These are phyloP conservation scores for Thymallus thymallus DNA, from an alignment of 2,113 vertebrate species.

Conservation along the genomic window DNA sequence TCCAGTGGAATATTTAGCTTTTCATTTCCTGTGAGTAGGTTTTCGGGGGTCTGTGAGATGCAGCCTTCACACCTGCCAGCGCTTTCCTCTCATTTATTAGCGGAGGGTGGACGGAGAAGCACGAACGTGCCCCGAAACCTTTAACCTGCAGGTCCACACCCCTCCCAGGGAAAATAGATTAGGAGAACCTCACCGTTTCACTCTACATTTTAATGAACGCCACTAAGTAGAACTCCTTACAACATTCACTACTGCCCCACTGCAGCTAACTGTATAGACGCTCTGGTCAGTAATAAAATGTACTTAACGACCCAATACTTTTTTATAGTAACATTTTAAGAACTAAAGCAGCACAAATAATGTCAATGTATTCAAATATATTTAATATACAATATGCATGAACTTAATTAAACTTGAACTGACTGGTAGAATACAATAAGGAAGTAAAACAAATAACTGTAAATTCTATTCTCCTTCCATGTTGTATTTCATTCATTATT, in stretches of 20 bases:
- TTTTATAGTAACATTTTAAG: no score
- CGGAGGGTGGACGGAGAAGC: slow-evolving; percentile 35
- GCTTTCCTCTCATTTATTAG: slow-evolving; percentile 47
- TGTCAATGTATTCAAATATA: no score
- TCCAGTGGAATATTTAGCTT: slow-evolving; percentile 56
- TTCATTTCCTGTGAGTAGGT: slow-evolving; percentile 34
- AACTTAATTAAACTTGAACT: no score
- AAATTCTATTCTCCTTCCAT: no score
- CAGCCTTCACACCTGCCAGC: slow-evolving; percentile 68
- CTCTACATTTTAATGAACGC: neutral
- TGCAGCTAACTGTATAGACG: neutral
- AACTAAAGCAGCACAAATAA: no score
- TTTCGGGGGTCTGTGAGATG: slow-evolving; percentile 25
- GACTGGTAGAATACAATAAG: no score
- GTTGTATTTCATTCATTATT: no score
- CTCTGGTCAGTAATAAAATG: no score
- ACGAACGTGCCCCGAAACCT: slow-evolving; percentile 22
- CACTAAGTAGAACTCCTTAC: neutral
- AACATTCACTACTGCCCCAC: neutral
- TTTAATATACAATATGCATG: no score
- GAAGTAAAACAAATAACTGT: no score
- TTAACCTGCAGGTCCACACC: slow-evolving; percentile 36
- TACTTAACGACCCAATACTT: no score
- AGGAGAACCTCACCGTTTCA: neutral
- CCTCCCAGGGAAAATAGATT: neutral